phyloP scores from a whole-genome alignment of 2,797 vertebrate genomes.

The Crocidura indochinensis region DNA sequence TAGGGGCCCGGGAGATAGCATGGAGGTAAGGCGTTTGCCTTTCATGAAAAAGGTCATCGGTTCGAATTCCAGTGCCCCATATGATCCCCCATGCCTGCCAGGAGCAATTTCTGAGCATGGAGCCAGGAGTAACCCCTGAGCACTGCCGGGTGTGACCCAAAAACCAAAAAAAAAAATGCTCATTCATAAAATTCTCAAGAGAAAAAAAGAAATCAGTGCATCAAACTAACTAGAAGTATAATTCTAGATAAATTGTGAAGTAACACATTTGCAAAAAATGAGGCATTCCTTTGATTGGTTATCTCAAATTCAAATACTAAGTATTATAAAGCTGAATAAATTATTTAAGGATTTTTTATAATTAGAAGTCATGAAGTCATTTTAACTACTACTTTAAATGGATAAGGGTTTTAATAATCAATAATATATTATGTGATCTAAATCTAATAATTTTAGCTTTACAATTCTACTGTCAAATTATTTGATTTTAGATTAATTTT shows the following conservation, averaged over 20 bases:
- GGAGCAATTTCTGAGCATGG: too few relatives aligned
- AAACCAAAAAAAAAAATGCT: too few relatives aligned
- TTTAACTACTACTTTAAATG: constrained; percentile 17
- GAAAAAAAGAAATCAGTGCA: not conserved
- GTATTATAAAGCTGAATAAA: constrained; percentile 25
- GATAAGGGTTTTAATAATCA: not conserved
- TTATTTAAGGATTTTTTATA: constrained; percentile 21
- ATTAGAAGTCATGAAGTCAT: constrained; percentile 42
- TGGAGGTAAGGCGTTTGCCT: too few relatives aligned
- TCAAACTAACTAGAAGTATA: constrained; percentile 14
- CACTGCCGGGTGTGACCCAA: too few relatives aligned
- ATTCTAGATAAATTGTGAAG: not conserved
- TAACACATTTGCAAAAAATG: constrained; percentile 31
- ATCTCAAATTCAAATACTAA: constrained; percentile 7
- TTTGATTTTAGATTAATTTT: constrained; percentile 49
- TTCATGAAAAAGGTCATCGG: too few relatives aligned
- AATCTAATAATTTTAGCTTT: constrained; percentile 56
- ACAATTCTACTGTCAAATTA: constrained; percentile 46
- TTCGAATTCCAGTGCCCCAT: too few relatives aligned
- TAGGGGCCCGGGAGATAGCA: too few relatives aligned
- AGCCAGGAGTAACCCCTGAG: too few relatives aligned
- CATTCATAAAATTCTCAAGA: constrained; percentile 57
- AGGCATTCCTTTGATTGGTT: constrained; percentile 30
- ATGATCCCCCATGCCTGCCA: too few relatives aligned
- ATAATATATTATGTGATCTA: constrained; percentile 26